These are phyloP conservation scores for Zoroaster sp. DNA, from an alignment of 53 echinoderm and acorn worm species.

Conservation along the genomic window DNA sequence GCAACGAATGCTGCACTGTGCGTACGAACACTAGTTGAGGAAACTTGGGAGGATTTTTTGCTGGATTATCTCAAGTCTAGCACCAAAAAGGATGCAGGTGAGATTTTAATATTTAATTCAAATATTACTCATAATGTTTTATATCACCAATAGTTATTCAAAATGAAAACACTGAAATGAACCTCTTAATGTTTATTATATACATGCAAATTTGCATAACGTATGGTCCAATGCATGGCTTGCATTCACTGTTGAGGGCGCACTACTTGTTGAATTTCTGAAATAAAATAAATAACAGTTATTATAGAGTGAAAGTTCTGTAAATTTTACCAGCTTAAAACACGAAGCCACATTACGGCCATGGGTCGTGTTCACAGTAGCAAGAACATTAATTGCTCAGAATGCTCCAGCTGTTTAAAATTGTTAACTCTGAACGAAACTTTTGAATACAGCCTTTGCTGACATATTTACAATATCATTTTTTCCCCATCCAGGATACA, in stretches of 20 bases:
- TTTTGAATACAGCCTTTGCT: neutral
- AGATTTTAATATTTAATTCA: neutral
- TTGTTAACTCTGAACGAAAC: neutral
- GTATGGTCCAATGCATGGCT: no score
- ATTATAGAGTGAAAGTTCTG: no score
- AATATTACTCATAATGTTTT: no score
- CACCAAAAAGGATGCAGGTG: conserved; percentile 24
- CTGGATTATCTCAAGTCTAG: conserved; percentile 79
- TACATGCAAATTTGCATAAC: no score
- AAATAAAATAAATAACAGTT: no score
- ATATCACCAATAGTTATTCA: no score
- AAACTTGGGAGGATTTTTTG: conserved; percentile 96
- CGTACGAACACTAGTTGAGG: conserved; percentile 88
- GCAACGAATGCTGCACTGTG: conserved; percentile 90
- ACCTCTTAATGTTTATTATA: neutral
- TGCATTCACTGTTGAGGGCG: no score
- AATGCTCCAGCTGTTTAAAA: neutral
- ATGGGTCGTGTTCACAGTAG: no score
- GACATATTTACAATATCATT: neutral
- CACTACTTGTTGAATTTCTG: no score
- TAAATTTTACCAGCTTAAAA: neutral
- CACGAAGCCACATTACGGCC: neutral
- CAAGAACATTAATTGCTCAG: no score
- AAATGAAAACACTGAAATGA: neutral
- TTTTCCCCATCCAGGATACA: neutral